Percentiles rank a stretch among this genome's conserved stretches.
Conservation (phyloP, 53 echinoderm and acorn worm genomes). For the Astropecten irregularis region DNA sequence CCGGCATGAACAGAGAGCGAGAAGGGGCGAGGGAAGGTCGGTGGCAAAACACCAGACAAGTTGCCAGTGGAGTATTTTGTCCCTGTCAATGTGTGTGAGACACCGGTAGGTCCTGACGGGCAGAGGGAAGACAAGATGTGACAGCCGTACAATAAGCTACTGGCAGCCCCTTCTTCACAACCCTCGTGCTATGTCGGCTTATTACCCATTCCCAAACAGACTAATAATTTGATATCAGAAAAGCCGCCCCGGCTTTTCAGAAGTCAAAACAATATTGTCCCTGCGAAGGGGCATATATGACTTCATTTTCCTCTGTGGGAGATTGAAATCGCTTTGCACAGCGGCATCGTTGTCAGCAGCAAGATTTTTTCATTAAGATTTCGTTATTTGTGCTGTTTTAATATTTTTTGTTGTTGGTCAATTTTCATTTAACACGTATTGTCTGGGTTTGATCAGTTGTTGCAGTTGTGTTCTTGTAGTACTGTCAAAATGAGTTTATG, state of each 20-base stretch:
- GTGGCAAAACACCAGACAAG: neutral
- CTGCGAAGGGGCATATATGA: neutral
- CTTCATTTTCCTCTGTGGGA: neutral
- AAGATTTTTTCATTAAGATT: constrained; percentile 50
- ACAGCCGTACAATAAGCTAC: constrained; percentile 40
- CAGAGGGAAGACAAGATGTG: constrained; percentile 24
- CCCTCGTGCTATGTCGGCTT: constrained; percentile 6
- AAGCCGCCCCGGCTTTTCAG: constrained; percentile 53
- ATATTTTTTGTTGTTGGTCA: constrained; percentile 4
- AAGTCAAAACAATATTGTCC: constrained; percentile 59
- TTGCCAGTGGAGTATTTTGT: constrained; percentile 14
- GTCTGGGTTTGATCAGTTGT: constrained; percentile 9
- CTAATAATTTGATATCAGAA: constrained; percentile 48
- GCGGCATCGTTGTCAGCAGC: constrained; percentile 30
- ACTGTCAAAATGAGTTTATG: constrained; percentile 35
- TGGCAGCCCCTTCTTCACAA: neutral
- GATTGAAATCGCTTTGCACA: constrained; percentile 10
- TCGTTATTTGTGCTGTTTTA: constrained; percentile 8
- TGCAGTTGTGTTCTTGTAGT: constrained; percentile 19
- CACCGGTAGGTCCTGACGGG: constrained; percentile 25
- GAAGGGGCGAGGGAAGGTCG: neutral
- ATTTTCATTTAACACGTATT: constrained; percentile 24
- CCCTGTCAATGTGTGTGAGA: too few relatives aligned
- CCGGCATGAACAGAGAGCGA: neutral
- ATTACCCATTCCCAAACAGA: constrained; percentile 41